These are phyloP conservation scores for Sebastes jordani DNA, from an alignment of 2,797 vertebrate genomes.

Conservation along the genomic window DNA sequence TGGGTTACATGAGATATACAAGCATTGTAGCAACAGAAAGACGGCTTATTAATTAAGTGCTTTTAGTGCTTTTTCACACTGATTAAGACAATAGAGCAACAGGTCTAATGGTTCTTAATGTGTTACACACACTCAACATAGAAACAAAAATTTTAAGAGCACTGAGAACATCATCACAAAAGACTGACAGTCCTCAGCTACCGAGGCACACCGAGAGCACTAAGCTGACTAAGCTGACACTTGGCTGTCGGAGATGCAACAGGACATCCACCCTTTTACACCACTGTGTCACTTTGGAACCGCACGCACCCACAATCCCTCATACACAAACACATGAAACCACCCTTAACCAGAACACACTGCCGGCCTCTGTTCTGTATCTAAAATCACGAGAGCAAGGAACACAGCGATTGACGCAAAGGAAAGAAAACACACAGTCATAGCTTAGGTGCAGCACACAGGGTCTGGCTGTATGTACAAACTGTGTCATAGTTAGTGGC, in stretches of 20 bases:
- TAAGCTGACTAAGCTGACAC: conserved; percentile 65
- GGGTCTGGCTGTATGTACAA: conserved; percentile 1
- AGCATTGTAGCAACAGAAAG: not conserved
- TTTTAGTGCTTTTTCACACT: not conserved
- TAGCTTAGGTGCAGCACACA: conserved; percentile 9
- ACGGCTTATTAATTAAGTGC: not conserved
- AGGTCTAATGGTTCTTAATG: not conserved
- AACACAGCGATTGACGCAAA: conserved; percentile 20
- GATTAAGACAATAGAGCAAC: not conserved
- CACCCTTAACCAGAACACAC: conserved; percentile 30
- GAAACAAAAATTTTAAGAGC: not conserved
- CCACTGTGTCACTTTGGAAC: conserved; percentile 58
- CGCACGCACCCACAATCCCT: conserved; percentile 20
- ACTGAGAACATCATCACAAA: not conserved
- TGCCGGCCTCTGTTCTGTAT: conserved; percentile 34
- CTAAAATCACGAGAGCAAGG: conserved; percentile 1
- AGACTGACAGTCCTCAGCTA: conserved; percentile 8
- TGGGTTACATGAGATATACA: not conserved
- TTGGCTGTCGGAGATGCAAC: conserved; percentile 64
- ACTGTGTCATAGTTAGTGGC: conserved; percentile 9
- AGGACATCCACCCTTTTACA: conserved; percentile 71
- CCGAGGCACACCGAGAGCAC: conserved; percentile 9
- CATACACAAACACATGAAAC: conserved; percentile 13
- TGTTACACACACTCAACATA: not conserved
- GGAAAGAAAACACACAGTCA: conserved; percentile 22